Evolutionary conservation across 1,140 invertebrate genomes (phyloP), one percentile per base, ranked within the genome.

Genomic region (Formica exsecta): DNA sequence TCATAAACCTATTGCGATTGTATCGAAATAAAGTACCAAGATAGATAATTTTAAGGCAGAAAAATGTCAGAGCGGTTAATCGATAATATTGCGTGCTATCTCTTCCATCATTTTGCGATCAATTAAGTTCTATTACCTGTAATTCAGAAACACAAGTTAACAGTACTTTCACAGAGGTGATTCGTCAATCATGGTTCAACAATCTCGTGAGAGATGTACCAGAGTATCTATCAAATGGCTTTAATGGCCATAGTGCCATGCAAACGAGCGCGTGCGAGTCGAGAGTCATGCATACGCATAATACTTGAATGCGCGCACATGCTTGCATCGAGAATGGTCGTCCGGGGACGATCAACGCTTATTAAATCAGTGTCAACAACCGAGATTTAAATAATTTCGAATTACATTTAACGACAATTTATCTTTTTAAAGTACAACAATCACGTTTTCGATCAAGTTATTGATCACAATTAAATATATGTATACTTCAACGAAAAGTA

Each of bases 331-430:
- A 87, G 13, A 51, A 85, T 74, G 76, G 25, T 71, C 68, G 57
- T 76, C 83, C 85, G 73, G 70, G 70, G 85, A 90, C 88, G 85
- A 87, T 90, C 87, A 61, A 86, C 79, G 79, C 76, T 90, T 90
- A 90, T 90, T 90, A 90, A 89, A 89, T 90, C 88, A 87, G 70
- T 87, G 88, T 87, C 86, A 81, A 83, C 74, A 74, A 79, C 75
- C 86, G 83, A 75, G 32, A 75, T 76, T 81, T 77, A 76, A 81
- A 76, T 81, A 62, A 83, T 54, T 29, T 62, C 29, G 8, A 62
- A 48, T 83, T 44, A 65, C 38, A 13, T 9, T 38, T 59, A n/a
- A 32, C 48, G 36, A 38, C 22, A 22, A 11, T 73, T 54, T 71
- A 32, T 51, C 54, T 8, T 13, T 38, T 25, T 9, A 38, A 59